phyloP scores from a whole-genome alignment of 64 coral and sea anemone genomes.

The Acropora tenuis region DNA sequence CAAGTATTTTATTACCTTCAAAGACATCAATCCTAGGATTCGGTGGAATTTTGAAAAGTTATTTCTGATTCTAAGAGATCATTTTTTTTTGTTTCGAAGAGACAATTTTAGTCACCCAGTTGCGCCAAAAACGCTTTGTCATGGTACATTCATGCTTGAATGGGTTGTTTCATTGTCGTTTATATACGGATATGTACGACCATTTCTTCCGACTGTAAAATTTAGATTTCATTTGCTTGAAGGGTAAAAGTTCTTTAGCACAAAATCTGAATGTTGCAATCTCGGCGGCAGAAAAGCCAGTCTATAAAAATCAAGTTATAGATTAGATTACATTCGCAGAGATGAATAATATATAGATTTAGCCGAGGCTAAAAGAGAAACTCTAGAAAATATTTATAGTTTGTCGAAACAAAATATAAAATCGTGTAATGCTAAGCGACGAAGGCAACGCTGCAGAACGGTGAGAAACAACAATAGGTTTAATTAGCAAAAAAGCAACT shows the following conservation, averaged over 20 bases:
- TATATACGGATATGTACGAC: slow-evolving; percentile 1
- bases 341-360: neutral
- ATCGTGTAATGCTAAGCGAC: too few species aligned
- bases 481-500: too few species aligned
- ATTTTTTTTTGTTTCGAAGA: neutral
- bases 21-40: neutral
- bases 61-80: neutral
- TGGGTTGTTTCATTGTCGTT: neutral
- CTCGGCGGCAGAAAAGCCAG: neutral
- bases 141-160: neutral
- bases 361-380: neutral
- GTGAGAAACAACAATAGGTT: too few species aligned
- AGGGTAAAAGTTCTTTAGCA: neutral
- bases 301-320: slow-evolving; percentile 3
- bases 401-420: too few species aligned
- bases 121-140: neutral
- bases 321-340: neutral
- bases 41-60: neutral
- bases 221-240: neutral
- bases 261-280: neutral
- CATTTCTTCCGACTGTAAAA: neutral
- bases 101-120: neutral
- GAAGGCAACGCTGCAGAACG: too few species aligned
- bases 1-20: slow-evolving; percentile 2
- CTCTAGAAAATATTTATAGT: too few species aligned